A percentile compares a stretch with the other conserved stretches of the same genome.
phyloP scores from a whole-genome alignment of 2,113 vertebrate genomes.

The Lonchura striata region DNA sequence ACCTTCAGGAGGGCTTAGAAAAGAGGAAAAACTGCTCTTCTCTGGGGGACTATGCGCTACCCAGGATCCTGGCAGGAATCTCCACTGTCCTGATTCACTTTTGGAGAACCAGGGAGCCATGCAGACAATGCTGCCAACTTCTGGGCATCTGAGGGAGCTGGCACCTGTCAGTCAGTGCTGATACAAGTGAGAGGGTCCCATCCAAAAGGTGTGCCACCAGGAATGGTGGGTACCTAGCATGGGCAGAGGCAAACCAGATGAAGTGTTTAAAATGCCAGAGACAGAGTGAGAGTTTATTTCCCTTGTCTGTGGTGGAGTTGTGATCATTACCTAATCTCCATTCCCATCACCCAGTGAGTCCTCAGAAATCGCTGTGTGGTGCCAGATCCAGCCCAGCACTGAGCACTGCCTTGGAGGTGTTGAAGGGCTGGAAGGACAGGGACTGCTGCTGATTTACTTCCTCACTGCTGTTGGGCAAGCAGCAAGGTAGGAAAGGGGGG shows the following conservation, averaged over 20 bases:
- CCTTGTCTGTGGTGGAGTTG: neutral
- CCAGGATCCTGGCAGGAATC: neutral
- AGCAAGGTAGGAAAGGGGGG: neutral
- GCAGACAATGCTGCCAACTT: neutral
- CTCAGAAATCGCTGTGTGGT: neutral
- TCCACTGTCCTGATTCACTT: neutral
- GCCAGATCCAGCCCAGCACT: accelerated
- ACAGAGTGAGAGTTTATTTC: neutral
- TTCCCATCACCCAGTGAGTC: neutral
- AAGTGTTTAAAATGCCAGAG: neutral
- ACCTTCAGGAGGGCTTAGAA: neutral
- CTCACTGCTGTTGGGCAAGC: neutral
- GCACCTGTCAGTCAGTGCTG: neutral
- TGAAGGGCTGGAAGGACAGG: neutral
- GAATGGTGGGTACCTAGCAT: neutral
- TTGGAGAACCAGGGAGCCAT: neutral
- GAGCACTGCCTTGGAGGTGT: neutral
- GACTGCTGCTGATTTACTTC: neutral
- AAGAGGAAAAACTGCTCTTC: neutral
- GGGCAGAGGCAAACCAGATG: neutral
- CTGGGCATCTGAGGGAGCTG: neutral
- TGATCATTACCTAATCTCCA: neutral
- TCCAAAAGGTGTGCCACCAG: neutral
- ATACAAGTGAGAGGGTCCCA: neutral
- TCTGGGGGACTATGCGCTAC: accelerated